A percentile compares a stretch with the other conserved stretches of the same genome.
Conservation (phyloP, 2,113 vertebrate species). For the Numenius arquata region DNA sequence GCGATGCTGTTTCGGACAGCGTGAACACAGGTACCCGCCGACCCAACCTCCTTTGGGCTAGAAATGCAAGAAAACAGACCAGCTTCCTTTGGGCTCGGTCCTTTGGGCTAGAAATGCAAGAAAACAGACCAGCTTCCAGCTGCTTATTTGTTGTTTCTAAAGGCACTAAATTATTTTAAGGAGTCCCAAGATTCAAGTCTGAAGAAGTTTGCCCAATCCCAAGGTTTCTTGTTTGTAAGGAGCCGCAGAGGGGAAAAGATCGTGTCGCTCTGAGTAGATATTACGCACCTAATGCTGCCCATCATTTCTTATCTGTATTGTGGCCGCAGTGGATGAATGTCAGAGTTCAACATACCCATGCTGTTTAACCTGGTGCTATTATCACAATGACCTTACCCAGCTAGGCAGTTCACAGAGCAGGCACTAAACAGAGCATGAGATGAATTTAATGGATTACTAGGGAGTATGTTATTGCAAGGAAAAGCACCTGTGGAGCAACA, state of each 20-base stretch:
- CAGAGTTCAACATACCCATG: conserved; percentile 11
- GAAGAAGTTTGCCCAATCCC: neutral
- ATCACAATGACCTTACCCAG: conserved; percentile 26
- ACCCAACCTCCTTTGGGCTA: neutral
- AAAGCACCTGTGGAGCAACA: conserved; percentile 63
- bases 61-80: neutral
- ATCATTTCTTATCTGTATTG: neutral
- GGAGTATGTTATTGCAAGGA: conserved; percentile 42
- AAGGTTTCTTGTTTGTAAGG: neutral
- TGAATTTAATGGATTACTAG: conserved; percentile 58
- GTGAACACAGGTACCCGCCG: neutral
- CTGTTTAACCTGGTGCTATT: conserved; percentile 50
- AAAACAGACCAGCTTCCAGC: neutral
- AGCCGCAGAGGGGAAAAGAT: neutral
- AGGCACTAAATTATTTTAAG: neutral
- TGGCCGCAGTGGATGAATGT: conserved; percentile 4
- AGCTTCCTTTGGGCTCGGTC: no score
- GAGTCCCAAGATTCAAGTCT: neutral
- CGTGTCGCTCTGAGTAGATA: accelerated
- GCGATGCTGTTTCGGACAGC: neutral
- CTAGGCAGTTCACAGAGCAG: conserved; percentile 41
- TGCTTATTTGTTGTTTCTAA: neutral
- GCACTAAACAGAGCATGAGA: conserved; percentile 47
- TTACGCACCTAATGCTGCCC: neutral
- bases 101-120: neutral